Base-by-base conservation (phyloP, 2,113 vertebrate genomes). In the Notarius quadriscutis region DNA sequence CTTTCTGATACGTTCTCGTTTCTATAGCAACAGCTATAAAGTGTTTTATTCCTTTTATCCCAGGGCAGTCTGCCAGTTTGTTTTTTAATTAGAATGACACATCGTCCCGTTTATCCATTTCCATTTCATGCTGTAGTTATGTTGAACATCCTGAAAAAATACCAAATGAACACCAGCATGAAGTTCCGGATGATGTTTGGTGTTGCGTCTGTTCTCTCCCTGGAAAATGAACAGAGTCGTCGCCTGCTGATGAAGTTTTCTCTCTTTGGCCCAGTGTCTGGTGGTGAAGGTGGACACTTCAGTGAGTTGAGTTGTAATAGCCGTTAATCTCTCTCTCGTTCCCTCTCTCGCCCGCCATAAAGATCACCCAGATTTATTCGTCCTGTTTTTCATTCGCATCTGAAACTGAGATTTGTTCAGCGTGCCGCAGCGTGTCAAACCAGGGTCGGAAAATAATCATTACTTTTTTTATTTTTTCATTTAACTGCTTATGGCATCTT, bases 371-470 rank as follows among this genome's bases (percentile, higher is more conserved):
- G 92, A 83, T 90, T 92, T 87, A 92, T 93, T 93, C 90, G 91
- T 90, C 92, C 63, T 18, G 57, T 87, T 82, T 86, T 89, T 93
- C 89, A 81, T 91, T 91, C 92, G 91, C 87, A 87, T 90, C 78
- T 87, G 88, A 58, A 18, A 34, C 87, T 89, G 84, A 41, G 90
- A 93, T 89, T 91, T 91, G 91, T 89, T 94, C 90, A 88, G 82
- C 88, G 87, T 65, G 27, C 86, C 90, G 67, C 5, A 2, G 30
- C 71, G 71, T 57, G 86, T 74, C 87, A 67, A 90, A 88, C 72
- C 60, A 81, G 51, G 88, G 87, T 88, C 86, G 83, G 65, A 83
- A 89, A 93, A 87, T 87, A 89, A 86, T 63, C 91, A 81, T 63
- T 34, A 27, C 90, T 81, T 86, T 89, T 92, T 41, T 41, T 41